Evolutionary conservation across 2,888 invertebrate species (phyloP), one percentile per base, ranked within the genome.

Genomic region (Tinea semifulvella): DNA sequence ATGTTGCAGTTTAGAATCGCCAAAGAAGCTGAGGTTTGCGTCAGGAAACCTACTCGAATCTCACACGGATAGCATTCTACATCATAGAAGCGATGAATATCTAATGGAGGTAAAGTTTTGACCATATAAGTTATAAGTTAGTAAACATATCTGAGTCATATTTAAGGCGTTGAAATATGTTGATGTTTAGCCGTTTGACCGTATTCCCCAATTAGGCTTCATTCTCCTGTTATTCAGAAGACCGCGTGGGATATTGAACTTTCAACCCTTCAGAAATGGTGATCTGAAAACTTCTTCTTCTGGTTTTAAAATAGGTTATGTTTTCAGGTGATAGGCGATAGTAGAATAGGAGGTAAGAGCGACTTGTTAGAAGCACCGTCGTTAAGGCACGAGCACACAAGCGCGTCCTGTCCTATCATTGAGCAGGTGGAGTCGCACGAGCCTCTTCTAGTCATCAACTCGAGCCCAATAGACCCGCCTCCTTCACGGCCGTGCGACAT

Each of bases 1-100:
- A 47, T 92, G 91, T 52, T 88, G 90, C 53, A 92, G 92, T 63
- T 84, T 91, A 57, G 92, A 93, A 67, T 92, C 92, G 49, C 92
- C 92, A 42, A 93, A 93, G 65, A 88, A 90, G 55, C 70, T 93
- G 47, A 82, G 93, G 48, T 93, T 92, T 60, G 92, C 91, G 1
- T 86, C 88, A 16, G 88, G 88, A 11, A 87, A 84, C 54, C 83
- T 87, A 49, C 65, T 89, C 51, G 83, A 85, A 58, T 84, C 84
- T 42, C 80, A 83, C 47, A 77, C 80, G 13, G 81, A 83, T 47
- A 73, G 69, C 51, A 76, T 76, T 1, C 60, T 83, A 35, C 80
- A 81, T 52, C 82, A 81, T 51, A 66, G 79, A 44, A 82, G 81
- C 52, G 82, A 79, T 50, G 82, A 82, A 56, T 77, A 77, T 52